These are phyloP conservation scores for Ceuthmochares aereus DNA, from an alignment of 2,113 vertebrate genomes.

Conservation along the genomic window DNA sequence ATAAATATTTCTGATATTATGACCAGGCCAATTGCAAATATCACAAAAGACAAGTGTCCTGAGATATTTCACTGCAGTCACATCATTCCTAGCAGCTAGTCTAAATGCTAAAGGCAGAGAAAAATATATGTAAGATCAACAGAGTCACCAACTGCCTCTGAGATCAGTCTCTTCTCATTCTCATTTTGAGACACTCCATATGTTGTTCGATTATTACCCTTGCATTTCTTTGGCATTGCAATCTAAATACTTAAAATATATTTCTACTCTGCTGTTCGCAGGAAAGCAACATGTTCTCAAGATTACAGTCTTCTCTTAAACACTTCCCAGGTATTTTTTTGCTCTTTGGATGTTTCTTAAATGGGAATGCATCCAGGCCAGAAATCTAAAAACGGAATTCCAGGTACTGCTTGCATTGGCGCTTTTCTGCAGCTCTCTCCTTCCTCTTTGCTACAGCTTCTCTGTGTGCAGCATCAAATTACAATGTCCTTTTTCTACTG, in stretches of 20 bases:
- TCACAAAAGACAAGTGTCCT: neutral
- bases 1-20: neutral
- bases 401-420: constrained; percentile 13
- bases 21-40: neutral
- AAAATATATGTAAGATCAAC: neutral
- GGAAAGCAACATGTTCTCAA: neutral
- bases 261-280: neutral
- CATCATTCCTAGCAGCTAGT: neutral
- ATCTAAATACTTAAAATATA: neutral
- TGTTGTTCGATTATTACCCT: neutral
- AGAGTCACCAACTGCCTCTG: neutral
- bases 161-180: neutral
- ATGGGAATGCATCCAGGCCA: neutral
- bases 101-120: neutral
- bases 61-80: neutral
- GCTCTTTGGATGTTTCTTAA: neutral
- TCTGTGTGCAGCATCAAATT: constrained; percentile 24
- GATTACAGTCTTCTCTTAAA: neutral
- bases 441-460: neutral
- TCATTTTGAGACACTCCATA: neutral
- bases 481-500: constrained; percentile 15
- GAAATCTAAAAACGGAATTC: constrained; percentile 19
- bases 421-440: neutral
- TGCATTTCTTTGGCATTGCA: neutral
- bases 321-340: neutral